A percentile compares a stretch with the other conserved stretches of the same genome.
Conservation (phyloP, 2,888 invertebrate genomes). For the Allacma fusca region DNA sequence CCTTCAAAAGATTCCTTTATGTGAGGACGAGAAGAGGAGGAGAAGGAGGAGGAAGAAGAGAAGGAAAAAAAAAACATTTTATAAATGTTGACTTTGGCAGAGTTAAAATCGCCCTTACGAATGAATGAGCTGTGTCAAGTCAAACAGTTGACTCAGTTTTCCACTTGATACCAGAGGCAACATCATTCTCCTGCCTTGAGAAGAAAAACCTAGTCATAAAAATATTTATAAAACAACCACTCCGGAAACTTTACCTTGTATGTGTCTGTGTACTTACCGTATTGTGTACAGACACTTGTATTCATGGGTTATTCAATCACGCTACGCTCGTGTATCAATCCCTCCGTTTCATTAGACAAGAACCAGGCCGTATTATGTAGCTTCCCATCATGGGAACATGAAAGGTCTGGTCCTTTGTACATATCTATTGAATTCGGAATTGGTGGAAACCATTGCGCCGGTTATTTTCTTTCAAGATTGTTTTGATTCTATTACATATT, state of each 20-base stretch:
- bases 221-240: constrained; percentile 8
- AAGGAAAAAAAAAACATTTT: constrained; percentile 21
- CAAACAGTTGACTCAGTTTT: constrained; percentile 25
- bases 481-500: constrained; percentile 3
- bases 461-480: constrained; percentile 16
- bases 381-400: background rate
- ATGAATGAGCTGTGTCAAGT: constrained; percentile 14
- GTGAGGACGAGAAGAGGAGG: background rate
- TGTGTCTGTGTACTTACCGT: no score
- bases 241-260: background rate
- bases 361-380: no score
- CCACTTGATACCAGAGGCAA: background rate
- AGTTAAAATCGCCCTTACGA: constrained; percentile 17
- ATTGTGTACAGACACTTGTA: background rate
- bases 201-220: background rate
- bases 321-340: background rate
- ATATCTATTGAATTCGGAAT: background rate
- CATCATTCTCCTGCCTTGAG: background rate
- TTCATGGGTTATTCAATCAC: constrained; percentile 11
- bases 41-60: background rate
- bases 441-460: constrained; percentile 3
- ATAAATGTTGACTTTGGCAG: constrained; percentile 35
- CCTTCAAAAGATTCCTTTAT: constrained; percentile 3
- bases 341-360: background rate
- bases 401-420: background rate